Percentiles rank a stretch among this genome's conserved stretches.
Conservation (phyloP, 1,140 invertebrate genomes). For the Apocrypta bakeri region DNA sequence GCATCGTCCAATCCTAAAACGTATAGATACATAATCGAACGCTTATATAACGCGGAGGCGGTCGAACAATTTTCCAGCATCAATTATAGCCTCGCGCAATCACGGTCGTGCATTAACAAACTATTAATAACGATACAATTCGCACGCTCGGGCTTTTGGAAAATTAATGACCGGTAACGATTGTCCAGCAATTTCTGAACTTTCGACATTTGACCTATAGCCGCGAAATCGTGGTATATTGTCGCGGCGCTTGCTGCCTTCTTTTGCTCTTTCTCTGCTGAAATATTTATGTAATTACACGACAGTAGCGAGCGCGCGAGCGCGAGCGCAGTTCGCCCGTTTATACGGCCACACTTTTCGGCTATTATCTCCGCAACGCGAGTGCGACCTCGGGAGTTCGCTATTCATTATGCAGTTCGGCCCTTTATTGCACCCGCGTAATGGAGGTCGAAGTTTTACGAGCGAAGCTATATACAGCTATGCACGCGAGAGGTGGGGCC, state of each 20-base stretch:
- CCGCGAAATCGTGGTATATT: no score
- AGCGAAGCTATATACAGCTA: not conserved
- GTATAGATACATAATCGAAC: no score
- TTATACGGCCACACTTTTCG: conserved; percentile 7
- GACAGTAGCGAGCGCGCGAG: not conserved
- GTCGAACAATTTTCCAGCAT: not conserved
- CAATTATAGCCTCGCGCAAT: not conserved
- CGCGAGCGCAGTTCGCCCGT: no score
- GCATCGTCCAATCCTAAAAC: no score
- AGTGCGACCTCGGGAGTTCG: not conserved
- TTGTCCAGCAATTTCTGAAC: not conserved
- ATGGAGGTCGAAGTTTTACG: conserved; percentile 31
- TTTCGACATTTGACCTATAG: no score
- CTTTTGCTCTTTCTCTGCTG: conserved; percentile 9
- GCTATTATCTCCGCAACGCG: conserved; percentile 17
- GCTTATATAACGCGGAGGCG: not conserved
- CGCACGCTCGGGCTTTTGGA: not conserved
- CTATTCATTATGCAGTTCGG: conserved; percentile 25
- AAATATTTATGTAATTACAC: conserved; percentile 19
- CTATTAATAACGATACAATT: conserved; percentile 30
- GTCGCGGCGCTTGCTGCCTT: no score
- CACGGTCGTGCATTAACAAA: conserved; percentile 16
- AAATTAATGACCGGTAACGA: conserved; percentile 28
- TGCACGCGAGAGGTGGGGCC: no score
- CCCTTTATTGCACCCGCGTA: conserved; percentile 23